A percentile compares a stretch with the other conserved stretches of the same genome.
phyloP scores from a whole-genome alignment of 2,888 invertebrate species.

The Notocelia uddmanniana region DNA sequence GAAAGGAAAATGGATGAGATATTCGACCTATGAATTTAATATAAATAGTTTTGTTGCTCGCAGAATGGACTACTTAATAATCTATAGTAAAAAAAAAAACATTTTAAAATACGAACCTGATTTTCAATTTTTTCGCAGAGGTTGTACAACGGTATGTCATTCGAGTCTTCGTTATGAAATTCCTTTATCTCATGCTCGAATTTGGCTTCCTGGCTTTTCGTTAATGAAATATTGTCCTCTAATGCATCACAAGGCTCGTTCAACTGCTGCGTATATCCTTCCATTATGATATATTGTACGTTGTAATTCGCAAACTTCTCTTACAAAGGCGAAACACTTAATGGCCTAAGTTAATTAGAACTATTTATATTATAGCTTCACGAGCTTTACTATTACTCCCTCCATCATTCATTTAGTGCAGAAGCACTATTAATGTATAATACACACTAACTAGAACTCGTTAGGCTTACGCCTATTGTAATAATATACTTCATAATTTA shows the following conservation, averaged over 20 bases:
- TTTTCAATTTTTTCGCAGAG: constrained; percentile 21
- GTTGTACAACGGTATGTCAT: constrained; percentile 14
- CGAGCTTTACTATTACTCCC: neutral
- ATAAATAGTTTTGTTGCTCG: too few relatives aligned
- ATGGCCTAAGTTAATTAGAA: neutral
- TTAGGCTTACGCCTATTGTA: too few relatives aligned
- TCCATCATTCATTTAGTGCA: neutral
- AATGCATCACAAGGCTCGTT: constrained; percentile 9
- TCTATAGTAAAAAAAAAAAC: too few relatives aligned
- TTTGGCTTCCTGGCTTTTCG: neutral
- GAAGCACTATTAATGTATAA: too few relatives aligned
- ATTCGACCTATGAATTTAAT: too few relatives aligned
- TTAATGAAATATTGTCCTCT: constrained; percentile 2
- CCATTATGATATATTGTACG: neutral
- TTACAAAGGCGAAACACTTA: neutral
- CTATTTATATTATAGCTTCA: neutral
- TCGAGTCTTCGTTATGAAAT: neutral
- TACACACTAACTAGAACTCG: too few relatives aligned
- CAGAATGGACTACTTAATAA: too few relatives aligned
- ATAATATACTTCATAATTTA: too few relatives aligned
- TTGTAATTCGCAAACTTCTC: neutral
- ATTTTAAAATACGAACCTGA: neutral
- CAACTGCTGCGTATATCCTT: neutral
- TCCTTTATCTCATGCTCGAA: neutral
- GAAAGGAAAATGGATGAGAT: too few relatives aligned